phyloP scores from a whole-genome alignment of 2,113 vertebrate genomes.

The Rhombomys opimus region DNA sequence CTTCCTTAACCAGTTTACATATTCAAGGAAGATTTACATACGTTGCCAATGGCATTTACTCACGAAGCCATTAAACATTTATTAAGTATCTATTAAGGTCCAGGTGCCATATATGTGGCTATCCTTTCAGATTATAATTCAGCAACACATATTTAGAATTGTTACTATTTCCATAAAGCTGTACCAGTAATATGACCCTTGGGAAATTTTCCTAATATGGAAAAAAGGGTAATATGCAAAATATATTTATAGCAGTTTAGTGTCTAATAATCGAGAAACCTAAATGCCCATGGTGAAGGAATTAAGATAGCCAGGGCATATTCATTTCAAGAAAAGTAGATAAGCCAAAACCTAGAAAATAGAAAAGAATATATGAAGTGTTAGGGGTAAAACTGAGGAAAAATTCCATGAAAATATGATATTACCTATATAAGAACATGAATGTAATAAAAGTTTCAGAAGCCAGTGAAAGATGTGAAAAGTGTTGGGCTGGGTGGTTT shows the following conservation, averaged over 20 bases:
- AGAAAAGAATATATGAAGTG: neutral
- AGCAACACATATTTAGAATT: constrained; percentile 49
- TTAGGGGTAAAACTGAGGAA: neutral
- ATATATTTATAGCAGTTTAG: constrained; percentile 54
- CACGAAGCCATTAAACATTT: constrained; percentile 73
- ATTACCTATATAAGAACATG: neutral
- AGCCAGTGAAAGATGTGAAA: neutral
- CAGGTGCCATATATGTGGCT: neutral
- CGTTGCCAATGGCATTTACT: constrained; percentile 66
- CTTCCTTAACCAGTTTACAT: constrained; percentile 51
- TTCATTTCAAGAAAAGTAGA: neutral
- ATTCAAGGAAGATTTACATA: constrained; percentile 70
- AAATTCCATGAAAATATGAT: neutral
- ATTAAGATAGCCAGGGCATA: constrained; percentile 36
- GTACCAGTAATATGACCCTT: constrained; percentile 56
- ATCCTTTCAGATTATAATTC: constrained; percentile 63
- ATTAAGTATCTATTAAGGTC: constrained; percentile 55
- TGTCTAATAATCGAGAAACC: constrained; percentile 43
- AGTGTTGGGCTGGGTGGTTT: neutral
- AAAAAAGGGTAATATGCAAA: constrained; percentile 51
- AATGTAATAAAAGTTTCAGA: neutral
- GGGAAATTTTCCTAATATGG: constrained; percentile 61
- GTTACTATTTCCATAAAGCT: constrained; percentile 63
- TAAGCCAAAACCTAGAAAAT: neutral
- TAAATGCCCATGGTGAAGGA: neutral